These are phyloP conservation scores for Crossocerus cetratus DNA, from an alignment of 2,888 invertebrate genomes.

Conservation along the genomic window DNA sequence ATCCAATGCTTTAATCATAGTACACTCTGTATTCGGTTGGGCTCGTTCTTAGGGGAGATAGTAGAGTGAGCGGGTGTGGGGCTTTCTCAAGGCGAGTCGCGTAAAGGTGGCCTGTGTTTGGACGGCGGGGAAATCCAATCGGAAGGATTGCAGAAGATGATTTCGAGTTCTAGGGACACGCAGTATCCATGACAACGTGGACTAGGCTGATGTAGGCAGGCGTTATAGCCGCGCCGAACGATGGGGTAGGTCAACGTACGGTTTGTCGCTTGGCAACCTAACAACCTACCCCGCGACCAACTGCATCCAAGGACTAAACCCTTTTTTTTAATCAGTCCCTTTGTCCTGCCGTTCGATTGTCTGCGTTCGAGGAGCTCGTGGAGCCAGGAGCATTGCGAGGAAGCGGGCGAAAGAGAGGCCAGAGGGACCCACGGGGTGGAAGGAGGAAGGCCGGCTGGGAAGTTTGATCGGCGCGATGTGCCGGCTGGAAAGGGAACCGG, in stretches of 20 bases:
- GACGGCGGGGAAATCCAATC: background rate
- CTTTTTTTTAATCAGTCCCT: slow-evolving; percentile 59
- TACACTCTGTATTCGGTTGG: too few species aligned
- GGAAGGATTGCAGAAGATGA: slow-evolving; percentile 47
- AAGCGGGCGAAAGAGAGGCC: slow-evolving; percentile 18
- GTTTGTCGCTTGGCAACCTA: slow-evolving; percentile 70
- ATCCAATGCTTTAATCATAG: too few species aligned
- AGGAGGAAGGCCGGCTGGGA: slow-evolving; percentile 5
- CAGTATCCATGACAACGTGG: slow-evolving; percentile 61
- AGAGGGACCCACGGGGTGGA: background rate
- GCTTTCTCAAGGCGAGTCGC: too few species aligned
- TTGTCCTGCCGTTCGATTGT: slow-evolving; percentile 61
- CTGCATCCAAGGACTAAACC: slow-evolving; percentile 56
- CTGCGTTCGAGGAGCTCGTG: slow-evolving; percentile 41
- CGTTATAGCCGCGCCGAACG: slow-evolving; percentile 47
- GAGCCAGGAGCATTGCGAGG: slow-evolving; percentile 16
- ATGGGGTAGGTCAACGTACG: slow-evolving; percentile 68
- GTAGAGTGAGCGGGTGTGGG: too few species aligned
- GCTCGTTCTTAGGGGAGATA: too few species aligned
- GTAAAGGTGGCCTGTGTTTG: background rate
- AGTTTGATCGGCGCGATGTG: slow-evolving; percentile 40
- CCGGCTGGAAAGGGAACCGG: slow-evolving; percentile 25
- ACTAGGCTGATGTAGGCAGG: slow-evolving; percentile 39
- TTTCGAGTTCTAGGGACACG: slow-evolving; percentile 54
- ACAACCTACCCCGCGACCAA: slow-evolving; percentile 63